phyloP scores from a whole-genome alignment of 2,888 invertebrate genomes.

The Carpatolechia fugitivella region DNA sequence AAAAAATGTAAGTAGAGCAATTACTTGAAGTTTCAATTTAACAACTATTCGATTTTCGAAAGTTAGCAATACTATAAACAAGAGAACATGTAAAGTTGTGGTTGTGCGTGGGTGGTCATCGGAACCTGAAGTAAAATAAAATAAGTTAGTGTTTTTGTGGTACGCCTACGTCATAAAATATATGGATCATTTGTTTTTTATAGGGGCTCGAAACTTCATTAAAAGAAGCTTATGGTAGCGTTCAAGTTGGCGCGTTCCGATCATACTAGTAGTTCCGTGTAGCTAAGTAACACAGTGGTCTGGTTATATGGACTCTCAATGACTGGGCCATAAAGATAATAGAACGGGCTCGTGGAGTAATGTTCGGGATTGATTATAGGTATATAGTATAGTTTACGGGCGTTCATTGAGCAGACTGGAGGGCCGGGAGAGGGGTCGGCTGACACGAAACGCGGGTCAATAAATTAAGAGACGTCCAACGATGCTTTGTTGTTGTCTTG shows the following conservation, averaged over 20 bases:
- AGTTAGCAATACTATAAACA: background rate
- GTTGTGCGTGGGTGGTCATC: constrained; percentile 1
- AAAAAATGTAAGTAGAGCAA: constrained; percentile 8
- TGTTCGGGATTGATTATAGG: constrained; percentile 43
- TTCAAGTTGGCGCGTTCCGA: constrained; percentile 2
- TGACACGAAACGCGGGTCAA: constrained; percentile 60
- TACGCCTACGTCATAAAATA: constrained; percentile 4
- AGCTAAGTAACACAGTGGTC: constrained; percentile 15
- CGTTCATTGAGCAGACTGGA: constrained; percentile 38
- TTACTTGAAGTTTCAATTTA: background rate
- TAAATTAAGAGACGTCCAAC: constrained; percentile 52
- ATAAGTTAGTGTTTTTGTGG: background rate
- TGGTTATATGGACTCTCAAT: constrained; percentile 15
- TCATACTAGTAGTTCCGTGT: background rate
- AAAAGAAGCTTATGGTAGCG: background rate
- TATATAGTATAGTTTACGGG: constrained; percentile 54
- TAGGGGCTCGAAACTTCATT: background rate
- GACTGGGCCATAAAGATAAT: constrained; percentile 24
- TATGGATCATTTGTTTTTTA: constrained; percentile 10
- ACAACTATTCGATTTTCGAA: background rate
- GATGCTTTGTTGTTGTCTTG: constrained; percentile 24
- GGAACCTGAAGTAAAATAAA: background rate
- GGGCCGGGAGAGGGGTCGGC: constrained; percentile 38
- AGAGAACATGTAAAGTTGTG: background rate
- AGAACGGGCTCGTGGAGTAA: constrained; percentile 31